phyloP scores from a whole-genome alignment of 37 sponge, comb jelly and placozoan genomes.

The Agelas oroides region DNA sequence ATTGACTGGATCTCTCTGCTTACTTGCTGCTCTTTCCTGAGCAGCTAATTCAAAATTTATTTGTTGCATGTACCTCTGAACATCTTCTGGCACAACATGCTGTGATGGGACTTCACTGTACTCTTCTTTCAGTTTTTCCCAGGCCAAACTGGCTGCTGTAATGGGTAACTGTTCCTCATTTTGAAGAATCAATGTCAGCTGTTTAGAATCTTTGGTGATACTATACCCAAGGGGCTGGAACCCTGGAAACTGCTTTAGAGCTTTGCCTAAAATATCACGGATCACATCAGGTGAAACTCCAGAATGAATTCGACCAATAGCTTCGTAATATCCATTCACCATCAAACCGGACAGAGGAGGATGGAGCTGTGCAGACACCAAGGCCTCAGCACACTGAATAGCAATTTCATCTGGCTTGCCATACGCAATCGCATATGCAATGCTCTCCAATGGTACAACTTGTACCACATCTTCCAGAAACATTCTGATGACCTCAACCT shows the following conservation, averaged over 20 bases:
- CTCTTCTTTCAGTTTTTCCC: too few species aligned
- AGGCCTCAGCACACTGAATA: slow-evolving; percentile 29
- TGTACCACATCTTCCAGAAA: slow-evolving; percentile 51
- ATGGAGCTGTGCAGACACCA: not conserved
- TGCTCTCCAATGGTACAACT: slow-evolving; percentile 60
- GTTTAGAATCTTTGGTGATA: too few species aligned
- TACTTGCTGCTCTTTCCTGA: not conserved
- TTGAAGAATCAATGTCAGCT: too few species aligned
- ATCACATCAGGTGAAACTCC: not conserved
- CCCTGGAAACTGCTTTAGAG: too few species aligned
- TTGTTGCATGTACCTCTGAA: too few species aligned
- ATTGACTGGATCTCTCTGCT: not conserved
- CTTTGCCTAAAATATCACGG: not conserved
- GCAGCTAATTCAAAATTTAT: not conserved
- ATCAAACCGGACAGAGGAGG: not conserved
- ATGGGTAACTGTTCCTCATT: too few species aligned
- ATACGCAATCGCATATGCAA: slow-evolving; percentile 45
- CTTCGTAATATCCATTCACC: not conserved
- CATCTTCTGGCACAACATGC: too few species aligned
- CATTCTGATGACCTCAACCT: not conserved
- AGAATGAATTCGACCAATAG: not conserved
- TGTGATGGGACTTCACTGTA: too few species aligned
- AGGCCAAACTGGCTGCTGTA: too few species aligned
- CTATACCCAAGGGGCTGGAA: too few species aligned
- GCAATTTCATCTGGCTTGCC: slow-evolving; percentile 26